Evolutionary conservation across 2,888 invertebrate genomes (phyloP).

Genomic region (Clanis bilineata): DNA sequence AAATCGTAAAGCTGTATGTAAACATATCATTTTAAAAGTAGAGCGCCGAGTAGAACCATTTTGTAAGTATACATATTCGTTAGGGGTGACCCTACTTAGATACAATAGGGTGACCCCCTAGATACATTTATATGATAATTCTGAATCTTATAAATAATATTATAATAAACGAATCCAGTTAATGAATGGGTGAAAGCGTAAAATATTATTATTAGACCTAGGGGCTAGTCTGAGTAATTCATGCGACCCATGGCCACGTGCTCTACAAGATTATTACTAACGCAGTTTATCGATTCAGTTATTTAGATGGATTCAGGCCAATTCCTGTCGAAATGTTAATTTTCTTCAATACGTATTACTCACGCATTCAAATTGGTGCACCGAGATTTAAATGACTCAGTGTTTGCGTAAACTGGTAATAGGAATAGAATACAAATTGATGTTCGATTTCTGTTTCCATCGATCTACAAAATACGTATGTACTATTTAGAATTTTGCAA

Average conservation of each 20-base stretch:
- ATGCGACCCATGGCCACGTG: too few relatives aligned
- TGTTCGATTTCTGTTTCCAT: background rate
- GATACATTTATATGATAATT: too few relatives aligned
- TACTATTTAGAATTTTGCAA: background rate
- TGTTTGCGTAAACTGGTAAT: background rate
- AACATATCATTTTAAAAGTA: too few relatives aligned
- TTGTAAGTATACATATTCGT: too few relatives aligned
- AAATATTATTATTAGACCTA: background rate
- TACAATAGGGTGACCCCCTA: too few relatives aligned
- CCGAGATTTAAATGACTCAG: constrained; percentile 6
- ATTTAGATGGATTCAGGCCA: constrained; percentile 3
- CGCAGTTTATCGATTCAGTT: background rate
- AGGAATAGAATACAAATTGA: constrained; percentile 10
- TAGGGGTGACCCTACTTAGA: too few relatives aligned
- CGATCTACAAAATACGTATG: background rate
- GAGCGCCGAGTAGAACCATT: too few relatives aligned
- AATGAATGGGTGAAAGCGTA: background rate
- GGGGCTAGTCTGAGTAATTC: too few relatives aligned
- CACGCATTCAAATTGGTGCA: constrained; percentile 14
- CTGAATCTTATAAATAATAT: background rate
- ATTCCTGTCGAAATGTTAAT: constrained; percentile 17
- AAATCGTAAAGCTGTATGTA: too few relatives aligned
- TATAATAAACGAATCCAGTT: background rate
- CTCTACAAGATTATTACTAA: too few relatives aligned
- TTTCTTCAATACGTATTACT: constrained; percentile 15